Percentiles rank a stretch among this genome's conserved stretches.
These are phyloP conservation scores for Ochropacha duplaris DNA, from an alignment of 2,888 invertebrate genomes.

Conservation along the genomic window DNA sequence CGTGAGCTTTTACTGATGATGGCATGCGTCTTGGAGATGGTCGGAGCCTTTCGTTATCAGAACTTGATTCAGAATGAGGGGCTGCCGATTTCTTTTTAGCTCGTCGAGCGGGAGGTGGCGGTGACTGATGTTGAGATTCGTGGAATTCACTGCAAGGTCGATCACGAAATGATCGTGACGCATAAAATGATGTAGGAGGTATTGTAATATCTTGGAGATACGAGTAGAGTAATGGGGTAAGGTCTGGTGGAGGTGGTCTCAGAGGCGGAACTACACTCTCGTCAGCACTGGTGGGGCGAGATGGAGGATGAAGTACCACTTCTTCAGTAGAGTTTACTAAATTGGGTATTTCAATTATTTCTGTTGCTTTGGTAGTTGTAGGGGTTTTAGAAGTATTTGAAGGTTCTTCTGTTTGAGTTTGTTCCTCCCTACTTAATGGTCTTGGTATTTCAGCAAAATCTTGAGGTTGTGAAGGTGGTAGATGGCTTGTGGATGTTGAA, in stretches of 20 bases:
- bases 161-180: slow-evolving; percentile 64
- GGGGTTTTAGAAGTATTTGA: slow-evolving; percentile 9
- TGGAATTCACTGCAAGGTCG: slow-evolving; percentile 59
- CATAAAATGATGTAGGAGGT: slow-evolving; percentile 75
- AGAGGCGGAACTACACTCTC: slow-evolving; percentile 59
- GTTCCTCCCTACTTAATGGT: slow-evolving; percentile 65
- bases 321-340: slow-evolving; percentile 13
- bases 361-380: slow-evolving; percentile 1
- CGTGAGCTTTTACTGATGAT: slow-evolving; percentile 71
- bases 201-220: slow-evolving; percentile 81
- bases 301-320: slow-evolving; percentile 30
- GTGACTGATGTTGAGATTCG: slow-evolving; percentile 61
- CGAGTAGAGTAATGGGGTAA: slow-evolving; percentile 74
- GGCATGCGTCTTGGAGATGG: slow-evolving; percentile 67
- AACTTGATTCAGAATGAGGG: slow-evolving; percentile 75
- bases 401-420: slow-evolving; percentile 66
- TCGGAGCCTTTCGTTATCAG: slow-evolving; percentile 76
- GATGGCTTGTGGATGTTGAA: slow-evolving; percentile 59
- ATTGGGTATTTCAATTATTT: slow-evolving; percentile 8
- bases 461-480: slow-evolving; percentile 27
- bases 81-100: slow-evolving; percentile 69
- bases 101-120: slow-evolving; percentile 74
- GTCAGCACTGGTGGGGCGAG: slow-evolving; percentile 40
- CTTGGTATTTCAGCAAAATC: slow-evolving; percentile 38
- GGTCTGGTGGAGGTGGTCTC: slow-evolving; percentile 75